Conservation (phyloP, 2,113 vertebrate species). For the Numenius arquata region DNA sequence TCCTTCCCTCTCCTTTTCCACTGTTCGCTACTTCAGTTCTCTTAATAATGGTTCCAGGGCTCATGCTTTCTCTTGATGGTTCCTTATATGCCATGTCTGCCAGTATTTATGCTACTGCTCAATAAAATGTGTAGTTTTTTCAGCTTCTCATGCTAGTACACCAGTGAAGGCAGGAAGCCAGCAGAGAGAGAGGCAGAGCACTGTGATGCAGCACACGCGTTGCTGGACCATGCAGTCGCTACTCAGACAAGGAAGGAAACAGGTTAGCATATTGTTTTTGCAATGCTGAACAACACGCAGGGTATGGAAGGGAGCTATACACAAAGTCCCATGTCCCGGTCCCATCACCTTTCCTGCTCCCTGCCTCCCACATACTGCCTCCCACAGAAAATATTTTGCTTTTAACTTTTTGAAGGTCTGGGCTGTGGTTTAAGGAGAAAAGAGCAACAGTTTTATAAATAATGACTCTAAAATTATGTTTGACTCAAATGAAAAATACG, state of each 20-base stretch:
- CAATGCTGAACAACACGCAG: rapidly evolving
- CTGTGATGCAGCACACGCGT: rapidly evolving
- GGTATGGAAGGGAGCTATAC: background rate
- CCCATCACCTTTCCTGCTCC: background rate
- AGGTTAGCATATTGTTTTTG: background rate
- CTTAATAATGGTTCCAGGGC: background rate
- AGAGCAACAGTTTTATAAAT: background rate
- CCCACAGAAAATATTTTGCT: background rate
- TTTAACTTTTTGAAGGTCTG: background rate
- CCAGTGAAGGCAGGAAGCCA: background rate
- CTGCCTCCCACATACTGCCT: background rate
- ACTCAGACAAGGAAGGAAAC: background rate
- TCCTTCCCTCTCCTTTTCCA: background rate
- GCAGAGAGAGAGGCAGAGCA: background rate
- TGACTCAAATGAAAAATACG: background rate
- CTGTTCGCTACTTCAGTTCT: background rate
- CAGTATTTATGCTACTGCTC: background rate
- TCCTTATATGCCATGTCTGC: background rate
- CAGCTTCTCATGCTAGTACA: rapidly evolving
- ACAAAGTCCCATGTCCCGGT: background rate
- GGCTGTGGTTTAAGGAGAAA: background rate
- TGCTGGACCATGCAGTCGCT: background rate
- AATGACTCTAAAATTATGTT: background rate
- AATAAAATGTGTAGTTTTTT: background rate
- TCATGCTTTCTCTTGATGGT: background rate